phyloP scores from a whole-genome alignment of 2,113 vertebrate species.

The Engraulis encrasicolus region DNA sequence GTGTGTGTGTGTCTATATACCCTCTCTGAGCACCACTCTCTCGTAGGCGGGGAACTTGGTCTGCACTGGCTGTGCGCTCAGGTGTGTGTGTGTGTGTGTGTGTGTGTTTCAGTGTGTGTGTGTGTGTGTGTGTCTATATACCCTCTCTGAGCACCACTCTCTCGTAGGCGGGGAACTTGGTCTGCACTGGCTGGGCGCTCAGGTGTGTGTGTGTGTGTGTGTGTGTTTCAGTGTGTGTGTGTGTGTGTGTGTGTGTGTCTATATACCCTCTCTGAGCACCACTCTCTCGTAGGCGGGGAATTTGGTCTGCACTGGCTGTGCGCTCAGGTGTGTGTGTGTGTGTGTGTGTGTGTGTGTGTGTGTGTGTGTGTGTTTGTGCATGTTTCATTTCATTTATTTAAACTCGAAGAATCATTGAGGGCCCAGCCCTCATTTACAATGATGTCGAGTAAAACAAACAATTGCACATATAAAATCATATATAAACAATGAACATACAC shows the following conservation, averaged over 20 bases:
- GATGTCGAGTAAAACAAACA: too few relatives aligned
- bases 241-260: background rate
- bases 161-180: conserved; percentile 97
- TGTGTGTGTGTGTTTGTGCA: too few relatives aligned
- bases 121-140: conserved; percentile 55
- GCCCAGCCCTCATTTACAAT: too few relatives aligned
- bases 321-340: too few relatives aligned
- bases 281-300: conserved; percentile 98
- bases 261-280: conserved; percentile 93
- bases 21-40: too few relatives aligned
- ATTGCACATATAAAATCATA: too few relatives aligned
- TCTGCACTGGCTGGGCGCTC: conserved; percentile 96
- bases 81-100: background rate
- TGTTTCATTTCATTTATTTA: too few relatives aligned
- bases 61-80: background rate
- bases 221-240: background rate
- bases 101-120: background rate
- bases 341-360: too few relatives aligned
- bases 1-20: too few relatives aligned
- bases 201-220: conserved; percentile 66
- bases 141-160: conserved; percentile 98
- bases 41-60: too few relatives aligned
- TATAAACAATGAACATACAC: too few relatives aligned
- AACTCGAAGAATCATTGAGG: too few relatives aligned
- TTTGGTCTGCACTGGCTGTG: conserved; percentile 72